These are phyloP conservation scores for Rhizomys pruinosus DNA, from an alignment of 2,113 vertebrate species.

Conservation along the genomic window DNA sequence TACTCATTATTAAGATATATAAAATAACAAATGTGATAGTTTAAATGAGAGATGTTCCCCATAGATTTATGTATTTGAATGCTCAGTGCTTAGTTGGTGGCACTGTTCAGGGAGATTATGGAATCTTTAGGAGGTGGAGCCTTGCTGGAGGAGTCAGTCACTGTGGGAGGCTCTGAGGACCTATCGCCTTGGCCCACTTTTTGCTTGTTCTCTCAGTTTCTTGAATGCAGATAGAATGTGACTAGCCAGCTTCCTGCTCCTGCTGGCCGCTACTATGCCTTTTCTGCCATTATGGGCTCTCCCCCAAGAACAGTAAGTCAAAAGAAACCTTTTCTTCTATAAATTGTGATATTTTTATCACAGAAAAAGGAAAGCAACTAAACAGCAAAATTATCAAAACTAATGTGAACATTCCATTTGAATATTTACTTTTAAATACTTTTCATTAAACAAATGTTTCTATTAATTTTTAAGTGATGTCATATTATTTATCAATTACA, in stretches of 20 bases:
- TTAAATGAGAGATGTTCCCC: not conserved
- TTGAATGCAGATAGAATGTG: not conserved
- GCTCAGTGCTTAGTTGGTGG: not conserved
- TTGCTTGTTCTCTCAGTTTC: not conserved
- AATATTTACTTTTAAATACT: not conserved
- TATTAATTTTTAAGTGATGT: not conserved
- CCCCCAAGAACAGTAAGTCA: not conserved
- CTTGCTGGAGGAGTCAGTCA: not conserved
- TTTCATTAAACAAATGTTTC: slow-evolving; percentile 31
- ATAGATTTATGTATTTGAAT: not conserved
- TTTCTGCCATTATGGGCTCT: too few species aligned
- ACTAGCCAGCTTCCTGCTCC: not conserved
- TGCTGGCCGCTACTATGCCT: not conserved
- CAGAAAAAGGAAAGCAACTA: not conserved
- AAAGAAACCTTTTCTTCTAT: not conserved
- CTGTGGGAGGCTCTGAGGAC: too few species aligned
- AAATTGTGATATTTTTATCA: not conserved
- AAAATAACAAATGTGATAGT: not conserved
- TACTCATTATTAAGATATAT: not conserved
- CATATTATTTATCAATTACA: not conserved
- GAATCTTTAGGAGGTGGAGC: not conserved
- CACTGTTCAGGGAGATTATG: not conserved
- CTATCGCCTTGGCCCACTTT: too few species aligned
- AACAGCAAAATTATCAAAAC: not conserved
- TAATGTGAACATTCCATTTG: slow-evolving; percentile 21